A percentile compares a stretch with the other conserved stretches of the same genome.
phyloP scores from a whole-genome alignment of 1,140 invertebrate genomes.

The Caenorhabditis briggsae region DNA sequence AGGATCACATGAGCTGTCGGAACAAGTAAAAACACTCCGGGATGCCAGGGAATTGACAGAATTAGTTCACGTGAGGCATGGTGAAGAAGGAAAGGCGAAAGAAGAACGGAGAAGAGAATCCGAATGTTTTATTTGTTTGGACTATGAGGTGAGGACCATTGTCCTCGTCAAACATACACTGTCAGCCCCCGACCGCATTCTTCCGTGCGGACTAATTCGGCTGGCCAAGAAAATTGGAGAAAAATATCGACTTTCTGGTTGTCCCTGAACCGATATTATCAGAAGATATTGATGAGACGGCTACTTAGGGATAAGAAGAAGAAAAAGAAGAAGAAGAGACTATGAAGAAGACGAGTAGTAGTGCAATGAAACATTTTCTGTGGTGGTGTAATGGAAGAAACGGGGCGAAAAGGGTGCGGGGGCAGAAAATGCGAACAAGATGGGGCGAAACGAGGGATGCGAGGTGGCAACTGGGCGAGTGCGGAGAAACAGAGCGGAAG shows the following conservation, averaged over 20 bases:
- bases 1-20: constrained; percentile 53
- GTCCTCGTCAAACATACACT: neutral
- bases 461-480: constrained; percentile 37
- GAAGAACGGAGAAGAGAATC: neutral
- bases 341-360: neutral
- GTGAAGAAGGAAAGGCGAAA: no score
- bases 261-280: constrained; percentile 16
- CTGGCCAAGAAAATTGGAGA: neutral
- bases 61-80: constrained; percentile 11
- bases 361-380: constrained; percentile 28
- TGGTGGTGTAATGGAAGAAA: constrained; percentile 41
- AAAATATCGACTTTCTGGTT: neutral
- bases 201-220: neutral
- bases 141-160: neutral
- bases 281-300: neutral
- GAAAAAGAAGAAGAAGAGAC: neutral
- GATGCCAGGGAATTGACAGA: neutral
- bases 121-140: constrained; percentile 28
- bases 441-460: constrained; percentile 34
- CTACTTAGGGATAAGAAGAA: neutral
- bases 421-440: constrained; percentile 9
- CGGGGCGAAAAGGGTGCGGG: neutral
- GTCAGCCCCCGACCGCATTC: neutral
- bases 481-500: constrained; percentile 48
- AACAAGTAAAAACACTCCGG: constrained; percentile 43